A percentile compares a stretch with the other conserved stretches of the same genome.
These are phyloP conservation scores for Mamestra configurata DNA, from an alignment of 1,140 invertebrate genomes.

Conservation along the genomic window DNA sequence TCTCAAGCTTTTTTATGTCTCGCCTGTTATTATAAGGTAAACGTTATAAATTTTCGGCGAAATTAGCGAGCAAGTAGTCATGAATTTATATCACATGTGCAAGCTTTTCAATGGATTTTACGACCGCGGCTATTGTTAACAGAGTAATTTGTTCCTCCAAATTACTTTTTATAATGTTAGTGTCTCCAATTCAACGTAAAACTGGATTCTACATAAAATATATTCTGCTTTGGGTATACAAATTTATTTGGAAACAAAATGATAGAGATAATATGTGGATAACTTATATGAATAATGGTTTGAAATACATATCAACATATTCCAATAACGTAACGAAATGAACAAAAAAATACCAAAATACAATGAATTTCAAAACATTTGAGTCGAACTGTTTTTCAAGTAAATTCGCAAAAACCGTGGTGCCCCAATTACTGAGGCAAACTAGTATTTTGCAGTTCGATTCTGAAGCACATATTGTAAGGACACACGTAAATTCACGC, in stretches of 20 bases:
- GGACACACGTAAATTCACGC: no score
- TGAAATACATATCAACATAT: no score
- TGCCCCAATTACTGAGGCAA: not conserved
- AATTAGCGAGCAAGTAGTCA: slow-evolving; percentile 36
- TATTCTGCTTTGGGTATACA: no score
- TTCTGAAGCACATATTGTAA: not conserved
- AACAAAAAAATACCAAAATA: not conserved
- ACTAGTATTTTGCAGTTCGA: slow-evolving; percentile 16
- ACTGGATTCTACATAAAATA: not conserved
- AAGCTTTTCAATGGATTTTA: slow-evolving; percentile 17
- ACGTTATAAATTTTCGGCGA: slow-evolving; percentile 41
- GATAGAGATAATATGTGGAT: no score
- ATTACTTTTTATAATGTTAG: not conserved
- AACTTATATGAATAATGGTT: no score
- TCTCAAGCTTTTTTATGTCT: slow-evolving; percentile 40
- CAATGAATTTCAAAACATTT: not conserved
- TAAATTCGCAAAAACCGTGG: not conserved
- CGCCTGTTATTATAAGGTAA: slow-evolving; percentile 33
- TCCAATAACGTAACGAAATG: no score
- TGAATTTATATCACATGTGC: slow-evolving; percentile 38
- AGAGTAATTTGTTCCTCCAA: not conserved
- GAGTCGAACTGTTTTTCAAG: not conserved
- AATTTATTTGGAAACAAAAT: no score
- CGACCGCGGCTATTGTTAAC: not conserved
- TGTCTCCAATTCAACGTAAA: not conserved